Evolutionary conservation across 2,888 invertebrate genomes (phyloP), one percentile per base, ranked within the genome.

Genomic region (Lepidochrysops patricia): DNA sequence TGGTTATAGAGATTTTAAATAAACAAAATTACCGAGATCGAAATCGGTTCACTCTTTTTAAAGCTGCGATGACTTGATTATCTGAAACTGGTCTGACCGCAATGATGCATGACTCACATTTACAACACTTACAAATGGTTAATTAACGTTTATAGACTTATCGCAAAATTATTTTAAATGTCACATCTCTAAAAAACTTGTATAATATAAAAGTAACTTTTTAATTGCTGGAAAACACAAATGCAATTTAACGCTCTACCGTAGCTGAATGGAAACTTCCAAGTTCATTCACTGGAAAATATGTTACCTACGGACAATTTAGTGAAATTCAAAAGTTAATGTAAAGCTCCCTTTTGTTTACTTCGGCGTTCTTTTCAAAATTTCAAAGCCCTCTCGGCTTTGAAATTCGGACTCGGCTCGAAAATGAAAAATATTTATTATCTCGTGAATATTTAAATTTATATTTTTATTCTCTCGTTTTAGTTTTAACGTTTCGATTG

Each of bases 351-450:
- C 27, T 13, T 27, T 13, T 52, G 27, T 52, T 52, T 52, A 52
- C 52, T 52, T 27, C 27, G 27, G 7, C 13, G 9, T 52, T 52
- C 27, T 52, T 52, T 27, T 26, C 27, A 29, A 52, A 52, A 27
- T 52, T 52, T 27, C n/a, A n/a, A n/a, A n/a, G n/a, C n/a, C n/a
- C 27, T 13, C 52, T 15, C n/a, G 2, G 34, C 34, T n/a, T n/a
- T n/a, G 7, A 34, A 34, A 34, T n/a, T 34, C n/a, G n/a, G n/a
- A n/a, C 43, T 43, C 43, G 19, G 19, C 43, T 19, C 19, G 12
- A 52, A 52, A 52, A 27, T 26, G 26, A 52, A 27, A 52, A 27
- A 52, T 15, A 43, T 52, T 52, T 26, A 15, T 26, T 52, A 27
- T 52, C 13, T 52, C 15, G 3, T 15, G 52, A 26, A 52, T 52